Evolutionary conservation across 2,113 vertebrate species (phyloP).

Genomic region (Leiothrix lutea): DNA sequence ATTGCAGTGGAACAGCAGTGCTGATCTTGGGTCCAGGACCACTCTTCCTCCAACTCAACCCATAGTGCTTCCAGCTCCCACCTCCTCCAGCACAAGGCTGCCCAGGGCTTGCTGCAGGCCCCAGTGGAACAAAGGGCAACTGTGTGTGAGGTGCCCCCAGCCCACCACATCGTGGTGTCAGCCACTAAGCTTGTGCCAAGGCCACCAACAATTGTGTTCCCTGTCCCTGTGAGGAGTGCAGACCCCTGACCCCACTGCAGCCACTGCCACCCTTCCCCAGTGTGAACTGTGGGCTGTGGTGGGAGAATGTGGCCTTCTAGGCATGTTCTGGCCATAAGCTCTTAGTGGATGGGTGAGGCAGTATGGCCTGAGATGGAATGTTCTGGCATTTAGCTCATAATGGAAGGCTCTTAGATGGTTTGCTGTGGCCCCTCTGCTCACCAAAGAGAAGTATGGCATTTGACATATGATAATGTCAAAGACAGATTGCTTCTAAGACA

Average conservation of each 20-base stretch:
- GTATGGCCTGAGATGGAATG: neutral
- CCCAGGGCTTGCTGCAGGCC: neutral
- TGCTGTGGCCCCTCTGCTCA: neutral
- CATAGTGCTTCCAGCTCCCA: neutral
- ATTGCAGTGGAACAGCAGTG: neutral
- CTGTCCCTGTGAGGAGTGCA: neutral
- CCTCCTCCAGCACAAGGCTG: neutral
- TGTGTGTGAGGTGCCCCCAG: no score
- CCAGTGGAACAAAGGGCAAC: accelerated
- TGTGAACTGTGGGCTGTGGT: neutral
- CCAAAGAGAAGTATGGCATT: neutral
- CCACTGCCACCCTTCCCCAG: neutral
- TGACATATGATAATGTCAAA: neutral
- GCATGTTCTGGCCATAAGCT: neutral
- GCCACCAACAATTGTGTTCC: neutral
- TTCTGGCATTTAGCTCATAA: neutral
- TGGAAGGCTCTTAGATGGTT: neutral
- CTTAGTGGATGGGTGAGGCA: no score
- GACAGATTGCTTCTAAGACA: neutral
- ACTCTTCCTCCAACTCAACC: neutral
- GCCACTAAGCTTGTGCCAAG: neutral
- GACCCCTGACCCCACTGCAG: neutral
- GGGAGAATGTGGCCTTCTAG: neutral
- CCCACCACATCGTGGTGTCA: neutral
- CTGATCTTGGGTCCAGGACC: neutral